Base-by-base conservation (phyloP, 2,888 invertebrate species). In the Cataglyphis cursor region DNA sequence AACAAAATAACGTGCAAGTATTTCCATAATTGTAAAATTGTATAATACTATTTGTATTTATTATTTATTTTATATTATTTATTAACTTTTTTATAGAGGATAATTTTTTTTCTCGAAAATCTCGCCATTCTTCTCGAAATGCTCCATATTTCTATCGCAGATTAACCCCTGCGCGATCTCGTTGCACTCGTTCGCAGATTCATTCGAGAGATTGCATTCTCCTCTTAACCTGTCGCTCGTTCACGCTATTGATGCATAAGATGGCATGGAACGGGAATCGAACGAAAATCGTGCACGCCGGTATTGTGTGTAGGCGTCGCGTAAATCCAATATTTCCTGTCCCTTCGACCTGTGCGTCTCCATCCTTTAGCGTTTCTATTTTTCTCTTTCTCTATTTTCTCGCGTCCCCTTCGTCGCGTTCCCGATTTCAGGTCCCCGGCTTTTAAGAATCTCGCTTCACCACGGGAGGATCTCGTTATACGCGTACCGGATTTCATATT, bases 251-350 rank as follows among this genome's bases (percentile, higher is more conserved):
- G 70, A 70, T 44, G 70, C 31, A 21, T 51, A 64, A 51, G 70
- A 82, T 64, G 38, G 72, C 51, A 61, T 70, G 74, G 70, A 70
- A 78, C 44, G 78, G 44, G 82, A 88, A 89, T 88, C 88, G 87
- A 86, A 81, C 51, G 85, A 89, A 83, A 89, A 90, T 86, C 85
- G 86, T 75, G 81, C 81, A 70, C 82, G 74, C 75, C 51, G 66
- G 66, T 87, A 93, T 94, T 94, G 91, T 93, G 82, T 89, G 85
- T 89, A 91, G 90, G 93, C 93, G 93, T 94, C 92, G 92, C 90
- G 92, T 91, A 92, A 94, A 94, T 94, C 93, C 93, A 93, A 93
- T 94, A 92, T 92, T 90, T 90, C 86, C 85, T 89, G 91, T 88
- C 89, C 88, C 86, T 87, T 75, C 85, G 86, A 87, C 87, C 89